Evolutionary conservation across 2,888 invertebrate genomes (phyloP).

Genomic region (Branchellion lobata): DNA sequence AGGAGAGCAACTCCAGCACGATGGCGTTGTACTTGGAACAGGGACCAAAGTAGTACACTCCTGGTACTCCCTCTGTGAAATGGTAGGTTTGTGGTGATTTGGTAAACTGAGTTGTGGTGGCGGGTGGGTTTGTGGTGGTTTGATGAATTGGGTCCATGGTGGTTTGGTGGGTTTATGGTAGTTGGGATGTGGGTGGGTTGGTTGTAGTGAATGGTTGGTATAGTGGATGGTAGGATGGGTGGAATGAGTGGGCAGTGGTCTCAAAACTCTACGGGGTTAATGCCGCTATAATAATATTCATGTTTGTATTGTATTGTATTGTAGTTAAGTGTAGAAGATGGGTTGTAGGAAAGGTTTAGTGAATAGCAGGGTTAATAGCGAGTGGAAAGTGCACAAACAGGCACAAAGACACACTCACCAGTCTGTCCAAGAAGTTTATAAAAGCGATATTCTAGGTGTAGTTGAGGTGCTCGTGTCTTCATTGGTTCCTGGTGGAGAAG

Average conservation of each 20-base stretch:
- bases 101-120: no score
- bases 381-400: no score
- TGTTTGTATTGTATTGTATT: no score
- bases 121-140: neutral
- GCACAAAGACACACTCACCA: conserved; percentile 31
- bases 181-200: neutral
- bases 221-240: no score
- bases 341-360: no score
- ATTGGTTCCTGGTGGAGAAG: conserved; percentile 49
- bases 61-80: conserved; percentile 87
- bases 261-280: no score
- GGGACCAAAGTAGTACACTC: conserved; percentile 83
- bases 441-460: conserved; percentile 50
- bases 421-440: conserved; percentile 50
- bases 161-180: neutral
- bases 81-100: neutral
- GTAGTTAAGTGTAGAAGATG: no score
- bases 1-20: conserved; percentile 97
- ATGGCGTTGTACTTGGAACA: conserved; percentile 75
- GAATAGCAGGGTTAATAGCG: no score
- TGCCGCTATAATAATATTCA: no score
- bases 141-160: no score
- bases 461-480: conserved; percentile 51
- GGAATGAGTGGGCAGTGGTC: no score
- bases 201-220: neutral